Base-by-base conservation (phyloP, 2,113 vertebrate genomes). In the Cebidichthys violaceus region DNA sequence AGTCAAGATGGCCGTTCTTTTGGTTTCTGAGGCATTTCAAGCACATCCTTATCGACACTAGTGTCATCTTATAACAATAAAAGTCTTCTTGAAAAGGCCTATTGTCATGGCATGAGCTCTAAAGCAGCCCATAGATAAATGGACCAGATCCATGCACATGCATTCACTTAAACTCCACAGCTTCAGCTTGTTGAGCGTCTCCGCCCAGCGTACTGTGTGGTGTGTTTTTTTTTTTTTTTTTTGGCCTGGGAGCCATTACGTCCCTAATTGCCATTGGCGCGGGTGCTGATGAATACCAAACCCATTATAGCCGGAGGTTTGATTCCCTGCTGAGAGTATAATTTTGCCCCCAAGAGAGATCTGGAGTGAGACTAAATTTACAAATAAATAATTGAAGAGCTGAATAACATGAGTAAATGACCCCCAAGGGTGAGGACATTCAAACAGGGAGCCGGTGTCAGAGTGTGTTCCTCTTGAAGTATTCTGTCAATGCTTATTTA, bases 331-430 rank as follows among this genome's bases (percentile, higher is more conserved):
- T 84, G 89, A 86, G 84, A 86, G 83, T 73, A 81, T 88, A 89
- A 92, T 90, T 91, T 77, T 76, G 75, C 78, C 84, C 92, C 88
- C 81, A 47, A 82, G 87, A 81, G 86, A 77, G 88, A 87, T 89
- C 45, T 90, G 66, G 37, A 90, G 88, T 77, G 77, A 90, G 50
- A 41, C 85, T 89, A 89, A 89, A 92, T 91, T 90, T 86, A 88
- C 89, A 82, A 89, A 92, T 94, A 93, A 94, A 94, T 93, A 91
- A 94, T 93, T 92, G 86, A 94, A 77, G 83, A 81, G 87, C 73
- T 43, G 82, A 73, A 82, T 84, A 84, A 86, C 70, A 88, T 17
- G 87, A 83, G 72, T 86, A 85, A 89, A 89, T 88, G 89, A 90
- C 86, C 90, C 85, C 90, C 69, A 69, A 76, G 81, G 87, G 86